phyloP scores from a whole-genome alignment of 2,113 vertebrate species.

The Calonectris borealis region DNA sequence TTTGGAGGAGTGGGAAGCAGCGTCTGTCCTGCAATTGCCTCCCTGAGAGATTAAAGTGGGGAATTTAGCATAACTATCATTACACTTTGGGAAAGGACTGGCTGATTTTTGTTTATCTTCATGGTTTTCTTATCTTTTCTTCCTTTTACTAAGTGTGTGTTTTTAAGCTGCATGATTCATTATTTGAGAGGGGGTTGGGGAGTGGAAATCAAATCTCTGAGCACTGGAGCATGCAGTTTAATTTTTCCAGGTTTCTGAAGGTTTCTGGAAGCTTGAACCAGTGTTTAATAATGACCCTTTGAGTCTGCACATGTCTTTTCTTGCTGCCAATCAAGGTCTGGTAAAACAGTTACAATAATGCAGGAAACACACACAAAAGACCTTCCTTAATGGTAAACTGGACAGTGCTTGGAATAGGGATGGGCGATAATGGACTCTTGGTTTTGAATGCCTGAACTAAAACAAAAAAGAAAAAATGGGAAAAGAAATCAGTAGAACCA shows the following conservation, averaged over 20 bases:
- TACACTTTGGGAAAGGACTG: neutral
- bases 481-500: neutral
- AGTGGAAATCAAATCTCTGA: neutral
- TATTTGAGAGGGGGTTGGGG: accelerated
- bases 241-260: neutral
- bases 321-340: neutral
- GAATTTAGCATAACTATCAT: neutral
- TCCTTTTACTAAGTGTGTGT: neutral
- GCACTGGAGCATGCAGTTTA: neutral
- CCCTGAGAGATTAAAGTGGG: neutral
- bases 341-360: neutral
- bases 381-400: neutral
- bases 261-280: neutral
- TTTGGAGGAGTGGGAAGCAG: neutral
- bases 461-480: neutral
- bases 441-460: neutral
- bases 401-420: neutral
- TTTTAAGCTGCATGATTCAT: neutral
- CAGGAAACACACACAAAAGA: neutral
- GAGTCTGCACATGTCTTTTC: neutral
- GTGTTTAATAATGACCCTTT: neutral
- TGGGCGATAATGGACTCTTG: neutral
- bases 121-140: neutral
- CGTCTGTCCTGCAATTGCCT: neutral
- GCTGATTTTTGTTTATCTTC: neutral